Evolutionary conservation across 2,797 vertebrate species (phyloP).

Genomic region (Semotilus atromaculatus): DNA sequence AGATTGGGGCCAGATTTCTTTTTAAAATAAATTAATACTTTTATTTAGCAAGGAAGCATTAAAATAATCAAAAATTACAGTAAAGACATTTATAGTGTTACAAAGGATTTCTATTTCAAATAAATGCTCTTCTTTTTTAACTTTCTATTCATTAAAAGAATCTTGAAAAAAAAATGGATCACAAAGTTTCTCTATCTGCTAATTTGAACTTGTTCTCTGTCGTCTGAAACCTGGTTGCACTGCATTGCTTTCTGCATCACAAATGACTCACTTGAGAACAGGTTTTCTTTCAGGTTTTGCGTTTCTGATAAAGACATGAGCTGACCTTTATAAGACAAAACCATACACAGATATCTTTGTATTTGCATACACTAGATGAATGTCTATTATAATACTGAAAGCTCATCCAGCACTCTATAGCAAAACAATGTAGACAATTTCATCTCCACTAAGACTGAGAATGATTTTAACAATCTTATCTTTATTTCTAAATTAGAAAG

Average conservation of each 20-base stretch:
- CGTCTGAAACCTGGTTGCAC: background rate
- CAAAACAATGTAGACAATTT: background rate
- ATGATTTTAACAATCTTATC: no score
- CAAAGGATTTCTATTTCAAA: background rate
- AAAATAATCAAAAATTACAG: background rate
- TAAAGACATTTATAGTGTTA: background rate
- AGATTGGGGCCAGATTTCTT: background rate
- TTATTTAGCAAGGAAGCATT: background rate
- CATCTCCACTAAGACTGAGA: no score
- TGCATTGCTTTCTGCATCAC: background rate
- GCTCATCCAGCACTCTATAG: background rate
- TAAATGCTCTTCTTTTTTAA: background rate
- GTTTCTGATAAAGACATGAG: background rate
- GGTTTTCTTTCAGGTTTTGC: background rate
- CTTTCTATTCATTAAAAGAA: background rate
- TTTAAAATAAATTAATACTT: background rate
- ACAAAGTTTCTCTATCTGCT: background rate
- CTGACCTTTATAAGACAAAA: slow-evolving; percentile 22
- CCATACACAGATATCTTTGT: slow-evolving; percentile 15
- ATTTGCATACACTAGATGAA: slow-evolving; percentile 1
- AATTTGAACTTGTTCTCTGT: background rate
- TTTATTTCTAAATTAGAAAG: background rate
- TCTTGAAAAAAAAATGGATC: no score
- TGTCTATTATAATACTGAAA: background rate
- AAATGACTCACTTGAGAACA: background rate